Percentiles rank a stretch among this genome's conserved stretches.
These are phyloP conservation scores for Drepanosiphum platanoidis DNA, from an alignment of 2,888 invertebrate species.

Conservation along the genomic window DNA sequence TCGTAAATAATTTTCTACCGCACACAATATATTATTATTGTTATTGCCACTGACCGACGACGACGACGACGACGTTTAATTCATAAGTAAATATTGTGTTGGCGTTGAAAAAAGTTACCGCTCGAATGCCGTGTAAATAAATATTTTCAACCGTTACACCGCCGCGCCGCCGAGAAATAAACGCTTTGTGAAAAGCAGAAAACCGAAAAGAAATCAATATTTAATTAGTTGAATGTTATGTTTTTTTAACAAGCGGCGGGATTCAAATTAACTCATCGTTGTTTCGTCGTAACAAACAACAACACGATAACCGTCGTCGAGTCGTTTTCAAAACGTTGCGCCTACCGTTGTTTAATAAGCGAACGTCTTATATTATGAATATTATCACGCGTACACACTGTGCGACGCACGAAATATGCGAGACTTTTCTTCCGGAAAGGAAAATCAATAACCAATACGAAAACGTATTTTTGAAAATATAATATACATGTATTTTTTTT, in stretches of 20 bases:
- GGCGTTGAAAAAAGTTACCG: neutral
- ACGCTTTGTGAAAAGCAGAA: too few relatives aligned
- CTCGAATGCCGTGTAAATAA: neutral
- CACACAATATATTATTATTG: too few relatives aligned
- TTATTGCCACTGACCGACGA: too few relatives aligned
- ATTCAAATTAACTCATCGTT: neutral
- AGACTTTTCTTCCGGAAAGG: neutral
- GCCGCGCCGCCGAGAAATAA: neutral
- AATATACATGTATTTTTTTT: neutral
- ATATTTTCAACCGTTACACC: neutral
- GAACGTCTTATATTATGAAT: too few relatives aligned
- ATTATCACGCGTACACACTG: too few relatives aligned
- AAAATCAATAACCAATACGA: neutral
- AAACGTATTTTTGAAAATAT: too few relatives aligned
- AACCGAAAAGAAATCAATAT: too few relatives aligned
- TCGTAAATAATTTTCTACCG: too few relatives aligned
- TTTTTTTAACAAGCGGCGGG: neutral
- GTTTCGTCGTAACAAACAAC: neutral
- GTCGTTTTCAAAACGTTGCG: neutral
- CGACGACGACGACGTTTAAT: neutral
- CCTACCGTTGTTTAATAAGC: neutral
- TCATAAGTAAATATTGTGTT: neutral
- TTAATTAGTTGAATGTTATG: too few relatives aligned
- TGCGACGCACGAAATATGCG: neutral
- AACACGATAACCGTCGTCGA: neutral